Evolutionary conservation across 2,888 invertebrate species (phyloP).

Genomic region (Pinctada fucata): DNA sequence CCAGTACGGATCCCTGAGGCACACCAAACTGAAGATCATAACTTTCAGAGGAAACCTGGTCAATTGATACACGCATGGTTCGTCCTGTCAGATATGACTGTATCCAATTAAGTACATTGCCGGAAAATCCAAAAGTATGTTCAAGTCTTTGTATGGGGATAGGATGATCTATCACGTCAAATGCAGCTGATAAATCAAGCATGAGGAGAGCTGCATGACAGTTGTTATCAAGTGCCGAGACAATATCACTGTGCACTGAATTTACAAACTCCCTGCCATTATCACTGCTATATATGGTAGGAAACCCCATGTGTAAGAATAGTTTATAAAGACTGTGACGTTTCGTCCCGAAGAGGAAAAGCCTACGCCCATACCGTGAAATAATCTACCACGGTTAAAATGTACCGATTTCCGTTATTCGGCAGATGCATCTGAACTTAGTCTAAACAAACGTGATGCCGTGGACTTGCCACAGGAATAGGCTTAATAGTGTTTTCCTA

Average conservation of each 20-base stretch:
- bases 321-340: too few relatives aligned
- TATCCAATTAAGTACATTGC: slow-evolving; percentile 13
- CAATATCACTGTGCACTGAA: slow-evolving; percentile 19
- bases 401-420: too few relatives aligned
- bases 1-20: slow-evolving; percentile 29
- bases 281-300: too few relatives aligned
- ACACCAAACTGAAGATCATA: slow-evolving; percentile 7
- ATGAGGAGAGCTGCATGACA: slow-evolving; percentile 18
- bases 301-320: too few relatives aligned
- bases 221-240: slow-evolving; percentile 13
- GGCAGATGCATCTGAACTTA: too few relatives aligned
- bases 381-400: too few relatives aligned
- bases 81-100: slow-evolving; percentile 22
- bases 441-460: too few relatives aligned
- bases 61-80: slow-evolving; percentile 3
- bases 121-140: slow-evolving; percentile 20
- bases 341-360: too few relatives aligned
- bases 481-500: too few relatives aligned
- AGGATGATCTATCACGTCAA: slow-evolving; percentile 29
- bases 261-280: too few relatives aligned
- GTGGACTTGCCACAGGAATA: too few relatives aligned
- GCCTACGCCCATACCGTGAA: too few relatives aligned
- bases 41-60: background rate
- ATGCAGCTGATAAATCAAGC: slow-evolving; percentile 26
- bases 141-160: slow-evolving; percentile 19